phyloP scores from a whole-genome alignment of 2,888 invertebrate genomes.

The Cryptocephalus primarius region DNA sequence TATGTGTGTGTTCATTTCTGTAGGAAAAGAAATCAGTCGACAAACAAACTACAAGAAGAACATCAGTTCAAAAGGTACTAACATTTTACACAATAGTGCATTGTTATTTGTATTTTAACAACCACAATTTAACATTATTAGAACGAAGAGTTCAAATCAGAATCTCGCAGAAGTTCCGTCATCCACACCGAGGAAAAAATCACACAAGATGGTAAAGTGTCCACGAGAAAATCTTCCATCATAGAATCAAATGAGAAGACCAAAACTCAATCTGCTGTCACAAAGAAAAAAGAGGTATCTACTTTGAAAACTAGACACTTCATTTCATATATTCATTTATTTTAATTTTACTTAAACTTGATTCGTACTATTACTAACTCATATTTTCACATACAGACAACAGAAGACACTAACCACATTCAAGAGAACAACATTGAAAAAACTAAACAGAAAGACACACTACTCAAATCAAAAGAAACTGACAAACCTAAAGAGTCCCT shows the following conservation, averaged over 20 bases:
- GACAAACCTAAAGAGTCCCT: constrained; percentile 4
- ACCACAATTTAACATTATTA: constrained; percentile 7
- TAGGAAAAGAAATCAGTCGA: constrained; percentile 48
- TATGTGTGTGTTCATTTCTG: constrained; percentile 15
- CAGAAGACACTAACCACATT: too few relatives aligned
- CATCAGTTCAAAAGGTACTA: constrained; percentile 29
- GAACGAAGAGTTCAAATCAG: constrained; percentile 32
- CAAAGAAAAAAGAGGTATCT: constrained; percentile 33
- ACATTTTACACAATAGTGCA: background rate
- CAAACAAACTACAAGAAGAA: constrained; percentile 38
- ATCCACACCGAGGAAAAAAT: constrained; percentile 33
- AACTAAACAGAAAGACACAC: constrained; percentile 10
- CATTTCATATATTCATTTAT: too few relatives aligned
- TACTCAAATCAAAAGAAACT: constrained; percentile 30
- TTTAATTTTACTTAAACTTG: too few relatives aligned
- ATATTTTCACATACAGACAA: too few relatives aligned
- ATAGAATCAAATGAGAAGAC: constrained; percentile 37
- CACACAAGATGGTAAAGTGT: constrained; percentile 31
- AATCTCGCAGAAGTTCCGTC: constrained; percentile 33
- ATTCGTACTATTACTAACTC: too few relatives aligned
- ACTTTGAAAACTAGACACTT: background rate
- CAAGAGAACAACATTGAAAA: too few relatives aligned
- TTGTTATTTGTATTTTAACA: background rate
- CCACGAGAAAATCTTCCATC: constrained; percentile 34
- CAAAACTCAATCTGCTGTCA: constrained; percentile 18